These are phyloP conservation scores for Pygmarrhopalites habei DNA, from an alignment of 1,140 invertebrate species.

Conservation along the genomic window DNA sequence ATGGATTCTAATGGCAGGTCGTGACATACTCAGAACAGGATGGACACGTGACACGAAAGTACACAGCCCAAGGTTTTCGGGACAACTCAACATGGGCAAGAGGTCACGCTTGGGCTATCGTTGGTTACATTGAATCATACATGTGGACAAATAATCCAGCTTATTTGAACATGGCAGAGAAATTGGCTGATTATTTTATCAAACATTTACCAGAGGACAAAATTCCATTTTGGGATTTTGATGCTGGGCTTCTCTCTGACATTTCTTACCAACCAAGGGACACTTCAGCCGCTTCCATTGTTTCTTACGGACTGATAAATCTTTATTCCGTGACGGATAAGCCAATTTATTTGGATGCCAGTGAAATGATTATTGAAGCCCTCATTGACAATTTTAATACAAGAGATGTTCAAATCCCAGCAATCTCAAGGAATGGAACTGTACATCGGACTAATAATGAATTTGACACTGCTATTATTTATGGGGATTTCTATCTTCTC, in stretches of 20 bases:
- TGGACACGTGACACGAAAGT: slow-evolving; percentile 24
- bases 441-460: slow-evolving; percentile 20
- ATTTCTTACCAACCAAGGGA: slow-evolving; percentile 31
- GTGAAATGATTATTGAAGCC: slow-evolving; percentile 19
- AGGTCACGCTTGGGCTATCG: slow-evolving; percentile 29
- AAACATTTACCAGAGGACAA: slow-evolving; percentile 14
- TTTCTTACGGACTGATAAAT: slow-evolving; percentile 17
- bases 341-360: slow-evolving; percentile 8
- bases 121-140: slow-evolving; percentile 21
- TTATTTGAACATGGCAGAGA: slow-evolving; percentile 20
- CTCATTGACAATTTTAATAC: slow-evolving; percentile 12
- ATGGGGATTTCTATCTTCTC: slow-evolving; percentile 34
- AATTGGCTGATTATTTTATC: slow-evolving; percentile 26
- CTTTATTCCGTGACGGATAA: slow-evolving; percentile 16
- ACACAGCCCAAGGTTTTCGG: slow-evolving; percentile 24
- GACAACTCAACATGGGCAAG: slow-evolving; percentile 31
- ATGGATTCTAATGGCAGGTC: too few species aligned
- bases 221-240: slow-evolving; percentile 35
- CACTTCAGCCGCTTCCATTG: slow-evolving; percentile 28
- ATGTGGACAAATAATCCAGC: slow-evolving; percentile 4
- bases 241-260: slow-evolving; percentile 8
- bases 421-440: slow-evolving; percentile 31
- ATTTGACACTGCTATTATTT: slow-evolving; percentile 30
- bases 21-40: slow-evolving; percentile 28
- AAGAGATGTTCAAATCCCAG: slow-evolving; percentile 27